Base-by-base conservation (phyloP, 2,113 vertebrate species). In the Heterochromis multidens region DNA sequence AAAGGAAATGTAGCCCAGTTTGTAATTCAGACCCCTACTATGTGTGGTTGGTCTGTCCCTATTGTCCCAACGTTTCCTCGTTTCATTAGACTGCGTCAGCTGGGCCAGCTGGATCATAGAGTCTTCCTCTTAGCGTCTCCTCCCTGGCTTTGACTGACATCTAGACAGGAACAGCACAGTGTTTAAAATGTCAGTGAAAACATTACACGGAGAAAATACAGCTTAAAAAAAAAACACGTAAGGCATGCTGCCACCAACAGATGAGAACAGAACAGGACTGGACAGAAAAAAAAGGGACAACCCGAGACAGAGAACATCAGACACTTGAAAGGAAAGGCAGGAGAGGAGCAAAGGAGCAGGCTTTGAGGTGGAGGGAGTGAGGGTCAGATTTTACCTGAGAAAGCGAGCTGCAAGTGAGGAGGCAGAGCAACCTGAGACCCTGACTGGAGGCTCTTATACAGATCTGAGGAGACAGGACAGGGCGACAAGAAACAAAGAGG, bases 381-480 rank as follows among this genome's bases (percentile, higher is more conserved):
- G 88, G 86, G 88, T 74, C 86, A 87, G 89, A 85, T 88, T 94
- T 98, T 98, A 99, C 98, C 98, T 97, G 97, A 96, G 95, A 97
- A 99, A 93, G 97, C 96, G 95, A 98, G 97, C 96, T 98, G 98
- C 96, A 98, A 96, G 92, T 99, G 98, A 96, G 98, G 94, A 96
- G 98, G 97, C 95, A 99, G 97, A 97, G 95, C 93, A 94, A 94
- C 97, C 96, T 97, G 97, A 96, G 97, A 95, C 96, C 97, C 97
- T 95, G 98, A 97, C 96, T 99, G 98, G 97, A 99, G 97, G 97
- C 98, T 97, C 97, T 99, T 99, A 96, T 98, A 97, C 95, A 99
- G 97, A 97, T 99, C 98, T 99, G 95, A 95, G 93, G 94, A 95
- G 93, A 96, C 91, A 92, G 92, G 94, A 95, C 84, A 92, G 31